phyloP scores from a whole-genome alignment of 2,113 vertebrate genomes.

The Panurus biarmicus region DNA sequence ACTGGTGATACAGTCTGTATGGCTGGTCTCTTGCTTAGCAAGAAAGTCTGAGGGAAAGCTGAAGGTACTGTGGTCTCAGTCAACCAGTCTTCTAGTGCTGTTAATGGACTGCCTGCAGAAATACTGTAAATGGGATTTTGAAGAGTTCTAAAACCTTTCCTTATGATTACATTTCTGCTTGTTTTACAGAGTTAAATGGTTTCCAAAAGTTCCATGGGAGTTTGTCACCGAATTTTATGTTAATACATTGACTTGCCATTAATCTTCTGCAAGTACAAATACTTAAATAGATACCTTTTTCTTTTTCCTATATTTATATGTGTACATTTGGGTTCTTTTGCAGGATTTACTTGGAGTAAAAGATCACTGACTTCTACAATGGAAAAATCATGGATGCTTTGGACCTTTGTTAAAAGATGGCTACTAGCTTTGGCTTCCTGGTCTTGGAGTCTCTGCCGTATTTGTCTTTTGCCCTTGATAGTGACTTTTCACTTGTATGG shows the following conservation, averaged over 20 bases:
- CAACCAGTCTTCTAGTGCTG: neutral
- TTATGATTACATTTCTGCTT: neutral
- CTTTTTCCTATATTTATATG: neutral
- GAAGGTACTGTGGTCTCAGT: neutral
- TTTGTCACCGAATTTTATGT: neutral
- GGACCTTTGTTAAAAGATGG: constrained; percentile 85
- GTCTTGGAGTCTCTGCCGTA: constrained; percentile 94
- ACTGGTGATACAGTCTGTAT: neutral
- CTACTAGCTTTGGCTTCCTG: constrained; percentile 84
- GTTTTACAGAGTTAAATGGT: neutral
- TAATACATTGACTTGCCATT: neutral
- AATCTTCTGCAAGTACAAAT: neutral
- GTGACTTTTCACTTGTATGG: constrained; percentile 96
- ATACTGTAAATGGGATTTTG: neutral
- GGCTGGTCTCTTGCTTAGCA: neutral
- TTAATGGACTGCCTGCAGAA: neutral
- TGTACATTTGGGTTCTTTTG: neutral
- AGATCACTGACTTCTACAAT: constrained; percentile 73
- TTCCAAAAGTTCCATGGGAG: neutral
- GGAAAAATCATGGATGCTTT: constrained; percentile 97
- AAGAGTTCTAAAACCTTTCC: neutral
- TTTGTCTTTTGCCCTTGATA: constrained; percentile 93
- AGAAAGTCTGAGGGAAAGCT: neutral
- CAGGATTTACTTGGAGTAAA: constrained; percentile 65
- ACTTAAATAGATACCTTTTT: neutral